phyloP scores from a whole-genome alignment of 2,888 invertebrate genomes.

The Unio pictorum region DNA sequence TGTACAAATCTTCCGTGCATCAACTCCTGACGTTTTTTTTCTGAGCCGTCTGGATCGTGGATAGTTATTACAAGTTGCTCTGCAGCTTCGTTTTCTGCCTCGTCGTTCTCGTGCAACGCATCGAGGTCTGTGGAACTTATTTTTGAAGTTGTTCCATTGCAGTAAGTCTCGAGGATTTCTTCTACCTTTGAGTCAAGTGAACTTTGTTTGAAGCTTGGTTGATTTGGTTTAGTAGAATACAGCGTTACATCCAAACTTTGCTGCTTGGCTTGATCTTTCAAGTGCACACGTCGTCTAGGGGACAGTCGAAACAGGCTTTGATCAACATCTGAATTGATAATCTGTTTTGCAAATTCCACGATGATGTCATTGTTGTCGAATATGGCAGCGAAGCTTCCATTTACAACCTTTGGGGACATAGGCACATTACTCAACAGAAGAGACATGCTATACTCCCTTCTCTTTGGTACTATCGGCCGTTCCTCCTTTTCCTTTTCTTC shows the following conservation, averaged over 20 bases:
- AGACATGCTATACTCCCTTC: conserved; percentile 87
- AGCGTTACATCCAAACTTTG: conserved; percentile 63
- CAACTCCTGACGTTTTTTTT: no score
- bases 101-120: no score
- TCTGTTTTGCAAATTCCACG: conserved; percentile 59
- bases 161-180: conserved; percentile 64
- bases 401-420: conserved; percentile 93
- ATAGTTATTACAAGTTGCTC: no score
- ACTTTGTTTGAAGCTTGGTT: conserved; percentile 57
- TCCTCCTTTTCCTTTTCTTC: conserved; percentile 37
- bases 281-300: conserved; percentile 61
- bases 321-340: conserved; percentile 57
- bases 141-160: conserved; percentile 16
- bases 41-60: no score
- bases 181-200: conserved; percentile 70
- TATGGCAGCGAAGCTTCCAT: conserved; percentile 70
- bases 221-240: conserved; percentile 25
- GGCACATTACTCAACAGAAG: conserved; percentile 94
- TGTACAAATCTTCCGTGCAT: no score
- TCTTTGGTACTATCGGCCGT: conserved; percentile 14
- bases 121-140: no score
- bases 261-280: conserved; percentile 61
- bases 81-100: no score
- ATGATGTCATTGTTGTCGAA: conserved; percentile 63
- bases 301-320: conserved; percentile 63